phyloP scores from a whole-genome alignment of 2,888 invertebrate genomes.

The Lasioglossum marginatum region DNA sequence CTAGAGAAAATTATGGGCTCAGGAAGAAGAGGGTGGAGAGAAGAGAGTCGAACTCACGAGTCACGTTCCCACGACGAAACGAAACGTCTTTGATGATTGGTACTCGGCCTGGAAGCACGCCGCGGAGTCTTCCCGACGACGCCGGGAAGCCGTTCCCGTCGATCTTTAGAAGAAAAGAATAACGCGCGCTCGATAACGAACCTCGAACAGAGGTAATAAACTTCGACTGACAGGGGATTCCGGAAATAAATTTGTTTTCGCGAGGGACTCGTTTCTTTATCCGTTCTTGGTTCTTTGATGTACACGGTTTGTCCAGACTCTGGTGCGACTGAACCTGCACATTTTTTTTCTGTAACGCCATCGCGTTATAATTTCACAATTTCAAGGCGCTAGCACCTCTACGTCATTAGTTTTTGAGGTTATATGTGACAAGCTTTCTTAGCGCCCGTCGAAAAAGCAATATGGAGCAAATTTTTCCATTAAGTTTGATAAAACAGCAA shows the following conservation, averaged over 20 bases:
- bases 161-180: conserved; percentile 40
- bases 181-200: conserved; percentile 60
- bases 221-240: conserved; percentile 17
- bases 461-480: no score
- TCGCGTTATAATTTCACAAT: no score
- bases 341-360: no score
- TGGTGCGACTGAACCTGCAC: no score
- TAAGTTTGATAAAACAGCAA: no score
- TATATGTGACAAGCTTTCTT: no score
- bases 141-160: conserved; percentile 8
- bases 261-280: background rate
- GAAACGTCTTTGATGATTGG: conserved; percentile 41
- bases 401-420: no score
- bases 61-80: background rate
- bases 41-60: background rate
- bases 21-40: background rate
- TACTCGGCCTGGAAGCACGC: conserved; percentile 31
- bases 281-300: background rate
- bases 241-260: conserved; percentile 52
- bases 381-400: no score
- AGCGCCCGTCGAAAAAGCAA: no score
- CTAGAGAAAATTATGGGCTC: background rate
- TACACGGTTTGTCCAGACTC: no score
- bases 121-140: background rate
- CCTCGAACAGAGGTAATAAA: conserved; percentile 28